Evolutionary conservation across 2,888 invertebrate species (phyloP).

Genomic region (Scaptomyza cyrtandrae): DNA sequence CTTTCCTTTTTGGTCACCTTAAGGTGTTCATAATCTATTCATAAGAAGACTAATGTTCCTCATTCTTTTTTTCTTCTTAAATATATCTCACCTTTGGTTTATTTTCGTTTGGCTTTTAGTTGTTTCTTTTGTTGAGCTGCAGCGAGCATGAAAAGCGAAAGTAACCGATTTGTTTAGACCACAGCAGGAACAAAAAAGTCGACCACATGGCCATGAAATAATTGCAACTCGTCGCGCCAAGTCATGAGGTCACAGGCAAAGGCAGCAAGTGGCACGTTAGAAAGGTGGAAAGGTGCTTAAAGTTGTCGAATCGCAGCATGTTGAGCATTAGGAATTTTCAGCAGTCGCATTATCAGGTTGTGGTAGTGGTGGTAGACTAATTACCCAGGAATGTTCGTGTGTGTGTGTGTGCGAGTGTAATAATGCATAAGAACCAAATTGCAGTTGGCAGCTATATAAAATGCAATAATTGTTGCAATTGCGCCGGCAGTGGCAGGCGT

Average conservation of each 20-base stretch:
- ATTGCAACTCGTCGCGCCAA: constrained; percentile 5
- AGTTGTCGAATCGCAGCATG: constrained; percentile 4
- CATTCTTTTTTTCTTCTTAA: not conserved
- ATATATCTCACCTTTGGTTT: not conserved
- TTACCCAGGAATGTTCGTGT: constrained; percentile 30
- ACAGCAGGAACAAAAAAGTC: constrained; percentile 32
- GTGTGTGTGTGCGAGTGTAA: constrained; percentile 39
- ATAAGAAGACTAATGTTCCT: not conserved
- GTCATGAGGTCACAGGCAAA: constrained; percentile 5
- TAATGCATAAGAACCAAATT: constrained; percentile 66
- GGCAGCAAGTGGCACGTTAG: constrained; percentile 11
- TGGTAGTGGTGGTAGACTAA: constrained; percentile 46
- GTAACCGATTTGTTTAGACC: constrained; percentile 32
- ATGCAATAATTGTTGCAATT: constrained; percentile 70
- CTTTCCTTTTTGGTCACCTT: not conserved
- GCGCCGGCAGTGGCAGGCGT: constrained; percentile 33
- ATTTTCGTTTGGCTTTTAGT: not conserved
- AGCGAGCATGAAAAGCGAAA: constrained; percentile 42
- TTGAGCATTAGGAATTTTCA: constrained; percentile 32
- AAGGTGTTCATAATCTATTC: not conserved
- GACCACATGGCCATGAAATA: constrained; percentile 17
- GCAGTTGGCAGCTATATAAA: constrained; percentile 59
- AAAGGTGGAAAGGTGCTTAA: constrained; percentile 13
- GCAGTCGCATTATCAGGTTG: constrained; percentile 38
- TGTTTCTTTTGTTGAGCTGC: not conserved